These are phyloP conservation scores for Ceratosolen fusciceps DNA, from an alignment of 1,140 invertebrate species.

Conservation along the genomic window DNA sequence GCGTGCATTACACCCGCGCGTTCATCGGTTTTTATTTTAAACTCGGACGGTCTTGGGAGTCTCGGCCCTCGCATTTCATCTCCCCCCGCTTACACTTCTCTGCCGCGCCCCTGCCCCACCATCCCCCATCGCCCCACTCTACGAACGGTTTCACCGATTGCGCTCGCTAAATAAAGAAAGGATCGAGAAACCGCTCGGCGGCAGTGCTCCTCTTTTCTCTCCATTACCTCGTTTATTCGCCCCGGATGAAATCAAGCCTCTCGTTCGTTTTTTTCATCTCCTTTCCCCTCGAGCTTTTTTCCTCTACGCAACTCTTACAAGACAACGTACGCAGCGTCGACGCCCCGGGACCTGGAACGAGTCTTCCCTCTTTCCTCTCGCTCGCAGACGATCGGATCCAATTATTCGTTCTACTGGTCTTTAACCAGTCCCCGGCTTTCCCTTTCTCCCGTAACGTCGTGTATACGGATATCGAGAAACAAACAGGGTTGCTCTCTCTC, in stretches of 20 bases:
- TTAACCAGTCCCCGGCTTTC: not conserved
- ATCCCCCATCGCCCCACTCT: too few relatives aligned
- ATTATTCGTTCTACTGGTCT: constrained; percentile 55
- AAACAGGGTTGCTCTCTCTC: too few relatives aligned
- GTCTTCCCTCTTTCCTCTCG: not conserved
- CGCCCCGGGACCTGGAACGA: not conserved
- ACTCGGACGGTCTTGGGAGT: not conserved
- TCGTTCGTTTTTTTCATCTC: not conserved
- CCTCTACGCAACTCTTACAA: constrained; percentile 55
- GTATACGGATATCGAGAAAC: too few relatives aligned
- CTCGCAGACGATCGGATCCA: constrained; percentile 55
- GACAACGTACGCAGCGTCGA: constrained; percentile 46
- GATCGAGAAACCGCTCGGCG: constrained; percentile 20
- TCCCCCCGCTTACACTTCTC: not conserved
- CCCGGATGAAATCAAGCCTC: constrained; percentile 54
- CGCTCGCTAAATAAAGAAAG: too few relatives aligned
- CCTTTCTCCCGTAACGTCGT: not conserved
- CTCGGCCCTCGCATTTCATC: not conserved
- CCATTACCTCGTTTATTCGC: constrained; percentile 13
- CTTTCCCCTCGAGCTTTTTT: constrained; percentile 20
- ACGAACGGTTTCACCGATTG: too few relatives aligned
- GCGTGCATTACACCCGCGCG: not conserved
- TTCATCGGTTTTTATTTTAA: constrained; percentile 29
- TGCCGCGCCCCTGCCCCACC: too few relatives aligned
- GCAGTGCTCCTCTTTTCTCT: constrained; percentile 51